These are phyloP conservation scores for Archips crataeganus DNA, from an alignment of 2,888 invertebrate genomes.

Conservation along the genomic window DNA sequence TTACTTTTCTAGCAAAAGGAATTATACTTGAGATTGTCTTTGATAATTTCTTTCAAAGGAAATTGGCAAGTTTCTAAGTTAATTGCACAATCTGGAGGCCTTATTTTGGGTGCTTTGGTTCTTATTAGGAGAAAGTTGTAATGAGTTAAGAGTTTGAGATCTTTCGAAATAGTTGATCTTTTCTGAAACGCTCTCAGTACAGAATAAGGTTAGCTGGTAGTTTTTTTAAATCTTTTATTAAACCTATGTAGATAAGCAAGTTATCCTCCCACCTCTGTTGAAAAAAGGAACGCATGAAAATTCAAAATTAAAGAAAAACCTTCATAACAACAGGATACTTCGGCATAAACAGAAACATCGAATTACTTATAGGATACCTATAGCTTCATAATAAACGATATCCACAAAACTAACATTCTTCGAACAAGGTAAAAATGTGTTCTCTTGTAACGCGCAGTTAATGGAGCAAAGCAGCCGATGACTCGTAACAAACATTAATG, in stretches of 20 bases:
- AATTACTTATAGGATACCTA: background rate
- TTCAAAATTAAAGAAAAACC: too few relatives aligned
- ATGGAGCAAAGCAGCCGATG: constrained; percentile 34
- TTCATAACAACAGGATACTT: too few relatives aligned
- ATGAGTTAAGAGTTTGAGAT: too few relatives aligned
- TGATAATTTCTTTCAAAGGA: constrained; percentile 41
- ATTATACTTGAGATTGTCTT: constrained; percentile 41
- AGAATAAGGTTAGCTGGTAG: too few relatives aligned
- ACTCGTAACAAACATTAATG: constrained; percentile 40
- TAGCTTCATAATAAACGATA: background rate
- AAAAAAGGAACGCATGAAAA: too few relatives aligned
- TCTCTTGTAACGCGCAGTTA: constrained; percentile 22
- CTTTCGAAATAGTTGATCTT: too few relatives aligned
- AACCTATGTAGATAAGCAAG: too few relatives aligned
- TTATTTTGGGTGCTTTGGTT: background rate
- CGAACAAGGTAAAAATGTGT: constrained; percentile 30
- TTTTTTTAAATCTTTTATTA: too few relatives aligned
- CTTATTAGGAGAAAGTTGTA: background rate
- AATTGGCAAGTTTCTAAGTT: constrained; percentile 38
- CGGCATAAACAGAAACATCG: background rate
- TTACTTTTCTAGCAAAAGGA: constrained; percentile 40
- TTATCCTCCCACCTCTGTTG: too few relatives aligned
- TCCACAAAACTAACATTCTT: background rate
- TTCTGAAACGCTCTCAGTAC: too few relatives aligned
- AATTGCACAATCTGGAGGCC: constrained; percentile 19